Conservation (phyloP, 2,797 vertebrate species). For the Florisuga fusca region DNA sequence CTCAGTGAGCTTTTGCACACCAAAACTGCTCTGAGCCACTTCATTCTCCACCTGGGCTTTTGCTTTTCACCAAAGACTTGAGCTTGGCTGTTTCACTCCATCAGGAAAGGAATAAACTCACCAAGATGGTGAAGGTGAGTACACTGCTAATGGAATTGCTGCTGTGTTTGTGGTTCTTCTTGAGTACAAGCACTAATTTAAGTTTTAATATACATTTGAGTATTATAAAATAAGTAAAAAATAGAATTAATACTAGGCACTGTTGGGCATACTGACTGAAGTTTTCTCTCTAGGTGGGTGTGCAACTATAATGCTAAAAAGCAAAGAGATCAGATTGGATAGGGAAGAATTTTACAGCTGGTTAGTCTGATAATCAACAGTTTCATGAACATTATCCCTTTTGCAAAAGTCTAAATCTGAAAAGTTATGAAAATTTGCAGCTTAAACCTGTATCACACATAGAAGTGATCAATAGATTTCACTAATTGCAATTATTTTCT, state of each 20-base stretch:
- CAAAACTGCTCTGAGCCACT: neutral
- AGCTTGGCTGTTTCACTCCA: neutral
- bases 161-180: neutral
- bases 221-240: neutral
- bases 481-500: neutral
- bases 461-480: neutral
- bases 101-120: constrained; percentile 18
- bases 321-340: neutral
- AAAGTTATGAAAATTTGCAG: neutral
- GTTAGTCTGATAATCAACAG: neutral
- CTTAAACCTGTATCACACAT: neutral
- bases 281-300: neutral
- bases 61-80: neutral
- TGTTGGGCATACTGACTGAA: neutral
- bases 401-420: neutral
- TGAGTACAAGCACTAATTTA: neutral
- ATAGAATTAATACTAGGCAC: neutral
- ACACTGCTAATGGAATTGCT: neutral
- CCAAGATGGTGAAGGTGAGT: constrained; percentile 72
- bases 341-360: neutral
- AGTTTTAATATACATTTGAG: neutral
- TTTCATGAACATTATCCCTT: neutral
- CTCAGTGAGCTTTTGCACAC: constrained; percentile 9
- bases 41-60: neutral
- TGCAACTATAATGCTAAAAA: neutral